Percentiles rank a stretch among this genome's conserved stretches.
Conservation (phyloP, 2,113 vertebrate genomes). For the Xenopus borealis region DNA sequence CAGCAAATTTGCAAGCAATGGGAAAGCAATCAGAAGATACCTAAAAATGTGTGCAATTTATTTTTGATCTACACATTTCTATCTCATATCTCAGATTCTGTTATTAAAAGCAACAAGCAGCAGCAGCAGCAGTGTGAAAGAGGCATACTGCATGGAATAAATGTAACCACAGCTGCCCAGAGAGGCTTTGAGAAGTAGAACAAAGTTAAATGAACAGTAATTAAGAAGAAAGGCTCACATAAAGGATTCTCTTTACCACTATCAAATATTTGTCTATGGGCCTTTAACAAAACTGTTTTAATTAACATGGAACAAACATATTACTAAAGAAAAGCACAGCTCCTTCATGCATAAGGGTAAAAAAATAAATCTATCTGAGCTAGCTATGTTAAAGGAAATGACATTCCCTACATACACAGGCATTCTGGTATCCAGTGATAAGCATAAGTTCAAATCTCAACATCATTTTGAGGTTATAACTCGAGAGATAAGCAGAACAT, state of each 20-base stretch:
- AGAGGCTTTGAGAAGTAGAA: no score
- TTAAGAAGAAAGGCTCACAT: no score
- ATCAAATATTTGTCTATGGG: no score
- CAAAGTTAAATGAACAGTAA: no score
- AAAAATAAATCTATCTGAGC: conserved; percentile 6
- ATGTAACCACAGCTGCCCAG: no score
- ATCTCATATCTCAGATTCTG: conserved; percentile 1
- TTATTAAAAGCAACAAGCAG: no score
- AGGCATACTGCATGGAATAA: no score
- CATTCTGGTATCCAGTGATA: conserved; percentile 44
- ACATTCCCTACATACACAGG: conserved; percentile 1
- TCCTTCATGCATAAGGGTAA: not conserved
- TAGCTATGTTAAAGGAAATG: not conserved
- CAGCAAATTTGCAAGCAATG: conserved; percentile 27
- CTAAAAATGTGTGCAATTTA: conserved; percentile 27
- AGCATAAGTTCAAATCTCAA: conserved; percentile 20
- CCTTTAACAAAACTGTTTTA: no score
- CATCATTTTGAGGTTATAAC: conserved; percentile 35
- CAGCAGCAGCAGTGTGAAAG: not conserved
- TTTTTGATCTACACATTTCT: conserved; percentile 21
- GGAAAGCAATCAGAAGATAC: conserved; percentile 29
- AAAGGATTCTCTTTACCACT: no score
- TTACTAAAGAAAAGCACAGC: not conserved
- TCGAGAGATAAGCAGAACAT: conserved; percentile 40
- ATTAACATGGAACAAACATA: not conserved